phyloP scores from a whole-genome alignment of 2,888 invertebrate genomes.

The Bombylius major region DNA sequence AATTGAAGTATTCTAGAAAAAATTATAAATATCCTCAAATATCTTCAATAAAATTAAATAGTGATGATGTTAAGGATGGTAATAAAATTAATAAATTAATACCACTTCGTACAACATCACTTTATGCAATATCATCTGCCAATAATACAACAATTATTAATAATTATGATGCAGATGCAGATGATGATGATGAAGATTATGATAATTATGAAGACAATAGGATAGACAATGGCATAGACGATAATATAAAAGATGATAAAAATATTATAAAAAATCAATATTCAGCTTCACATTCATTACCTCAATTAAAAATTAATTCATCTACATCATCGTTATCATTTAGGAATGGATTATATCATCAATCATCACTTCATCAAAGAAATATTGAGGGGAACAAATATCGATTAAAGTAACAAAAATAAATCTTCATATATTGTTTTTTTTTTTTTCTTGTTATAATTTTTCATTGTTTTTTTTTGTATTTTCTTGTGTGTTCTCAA shows the following conservation, averaged over 20 bases:
- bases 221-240: no score
- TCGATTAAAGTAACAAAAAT: neutral
- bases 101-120: slow-evolving; percentile 1
- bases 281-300: no score
- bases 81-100: neutral
- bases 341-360: neutral
- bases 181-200: no score
- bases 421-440: neutral
- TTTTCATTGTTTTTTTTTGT: neutral
- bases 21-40: no score
- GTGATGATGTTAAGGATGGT: neutral
- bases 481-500: neutral
- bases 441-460: neutral
- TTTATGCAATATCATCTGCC: slow-evolving; percentile 2
- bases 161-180: no score
- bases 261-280: no score
- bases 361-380: no score
- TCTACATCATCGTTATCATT: neutral
- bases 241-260: no score
- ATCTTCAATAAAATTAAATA: neutral
- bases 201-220: no score
- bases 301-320: no score
- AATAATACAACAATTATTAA: neutral
- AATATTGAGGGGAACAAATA: neutral
- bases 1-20: neutral